Base-by-base conservation (phyloP, 2,888 invertebrate species). In the Tetropium fuscum region DNA sequence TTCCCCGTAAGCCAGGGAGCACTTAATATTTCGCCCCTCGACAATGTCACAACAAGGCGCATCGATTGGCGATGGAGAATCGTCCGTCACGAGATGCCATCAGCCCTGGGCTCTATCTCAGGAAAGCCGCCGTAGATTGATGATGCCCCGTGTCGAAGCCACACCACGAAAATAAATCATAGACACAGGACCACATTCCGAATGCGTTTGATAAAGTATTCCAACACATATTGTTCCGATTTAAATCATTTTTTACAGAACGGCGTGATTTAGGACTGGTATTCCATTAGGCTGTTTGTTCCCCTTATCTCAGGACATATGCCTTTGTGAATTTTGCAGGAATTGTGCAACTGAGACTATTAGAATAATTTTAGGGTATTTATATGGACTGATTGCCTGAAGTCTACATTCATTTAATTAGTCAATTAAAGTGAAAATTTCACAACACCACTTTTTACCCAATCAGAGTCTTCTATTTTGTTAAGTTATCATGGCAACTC, bases 111-210 rank as follows among this genome's bases (percentile, higher is more conserved):
- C 16, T 40, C 60, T 71, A 73, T 72, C 74, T 74, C 72, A 71
- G 75, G 72, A 74, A 75, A 73, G 69, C 69, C 70, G 68, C 67
- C 6, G 43, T 69, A 78, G 77, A 77, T 78, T 78, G 77, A 78
- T 78, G 77, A 74, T 66, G 68, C 63, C 64, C 64, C 66, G 71
- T 77, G 78, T 78, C 77, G 74, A 72, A 73, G 68, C 69, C 77
- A 78, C 69, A 72, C 75, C 74, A 64, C 61, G 66, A 62, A 74
- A 72, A 77, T 78, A 78, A 78, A 78, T 77, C 77, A 77, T 76
- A 49, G n/a, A 32, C 38, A 43, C 43, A n/a, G 25, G 22, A 10
- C 43, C 43, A 20, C 40, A 40, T 40, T 40, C 40, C 40, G 19
- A 43, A 43, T 43, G 43, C 43, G 20, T 25, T 25, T 43, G 43